Evolutionary conservation across 2,797 vertebrate species (phyloP).

Genomic region (Chaenodraco wilsoni): DNA sequence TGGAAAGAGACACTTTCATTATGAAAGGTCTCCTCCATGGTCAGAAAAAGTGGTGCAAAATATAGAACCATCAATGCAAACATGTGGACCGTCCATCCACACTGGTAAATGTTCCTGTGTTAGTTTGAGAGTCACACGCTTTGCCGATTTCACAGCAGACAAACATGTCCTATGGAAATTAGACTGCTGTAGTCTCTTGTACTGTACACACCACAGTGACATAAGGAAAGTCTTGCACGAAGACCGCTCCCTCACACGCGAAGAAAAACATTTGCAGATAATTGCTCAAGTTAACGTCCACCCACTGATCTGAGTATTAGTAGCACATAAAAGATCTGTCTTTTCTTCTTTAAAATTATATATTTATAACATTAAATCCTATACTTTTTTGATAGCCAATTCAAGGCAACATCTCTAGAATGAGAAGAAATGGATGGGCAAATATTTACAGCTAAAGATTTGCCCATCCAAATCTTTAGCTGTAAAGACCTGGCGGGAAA

Average conservation of each 20-base stretch:
- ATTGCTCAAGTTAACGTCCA: constrained; percentile 74
- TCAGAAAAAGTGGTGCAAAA: constrained; percentile 81
- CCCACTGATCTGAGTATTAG: constrained; percentile 70
- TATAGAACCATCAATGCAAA: constrained; percentile 79
- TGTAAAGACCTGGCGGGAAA: constrained; percentile 38
- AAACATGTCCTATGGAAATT: constrained; percentile 56
- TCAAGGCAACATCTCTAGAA: constrained; percentile 84
- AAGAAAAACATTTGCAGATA: constrained; percentile 73
- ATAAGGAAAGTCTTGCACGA: constrained; percentile 53
- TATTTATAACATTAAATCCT: constrained; percentile 77
- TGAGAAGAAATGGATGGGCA: constrained; percentile 73
- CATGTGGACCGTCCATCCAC: constrained; percentile 64
- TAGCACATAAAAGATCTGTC: constrained; percentile 77
- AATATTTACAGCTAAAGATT: constrained; percentile 68
- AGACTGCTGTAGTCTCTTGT: constrained; percentile 42
- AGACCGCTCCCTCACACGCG: constrained; percentile 58
- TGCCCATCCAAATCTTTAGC: no score
- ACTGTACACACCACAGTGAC: constrained; percentile 70
- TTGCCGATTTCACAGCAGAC: constrained; percentile 62
- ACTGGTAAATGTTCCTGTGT: constrained; percentile 54
- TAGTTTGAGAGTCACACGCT: constrained; percentile 53
- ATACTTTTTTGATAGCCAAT: constrained; percentile 73
- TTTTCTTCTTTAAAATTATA: constrained; percentile 71
- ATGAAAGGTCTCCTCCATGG: constrained; percentile 77
- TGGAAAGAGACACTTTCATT: constrained; percentile 75